Conservation (phyloP, 2,888 invertebrate species). For the Pollenia amentaria region DNA sequence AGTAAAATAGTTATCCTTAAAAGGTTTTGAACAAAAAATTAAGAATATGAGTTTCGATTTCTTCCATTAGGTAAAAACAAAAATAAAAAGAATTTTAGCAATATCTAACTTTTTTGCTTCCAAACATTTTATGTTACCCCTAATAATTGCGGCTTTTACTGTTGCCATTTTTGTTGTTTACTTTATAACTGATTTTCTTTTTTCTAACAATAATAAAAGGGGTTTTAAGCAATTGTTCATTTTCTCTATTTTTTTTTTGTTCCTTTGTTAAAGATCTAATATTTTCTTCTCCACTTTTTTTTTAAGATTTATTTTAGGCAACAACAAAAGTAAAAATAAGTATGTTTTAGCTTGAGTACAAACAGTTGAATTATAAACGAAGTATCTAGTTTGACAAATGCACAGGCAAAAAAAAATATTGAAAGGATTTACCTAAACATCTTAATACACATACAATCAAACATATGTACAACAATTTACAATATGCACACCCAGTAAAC, state of each 20-base stretch:
- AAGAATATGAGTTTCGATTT: no score
- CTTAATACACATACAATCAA: slow-evolving; percentile 34
- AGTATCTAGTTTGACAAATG: neutral
- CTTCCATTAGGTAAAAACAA: no score
- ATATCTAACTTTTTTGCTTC: neutral
- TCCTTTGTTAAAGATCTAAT: slow-evolving; percentile 29
- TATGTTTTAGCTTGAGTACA: neutral
- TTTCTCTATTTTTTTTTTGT: slow-evolving; percentile 19
- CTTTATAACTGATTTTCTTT: slow-evolving; percentile 36
- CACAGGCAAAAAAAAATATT: neutral
- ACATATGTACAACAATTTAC: neutral
- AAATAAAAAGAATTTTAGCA: no score
- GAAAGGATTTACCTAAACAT: neutral
- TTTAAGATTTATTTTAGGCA: slow-evolving; percentile 31
- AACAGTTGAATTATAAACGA: neutral
- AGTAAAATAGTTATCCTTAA: no score
- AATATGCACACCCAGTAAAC: slow-evolving; percentile 12
- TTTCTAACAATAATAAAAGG: slow-evolving; percentile 17
- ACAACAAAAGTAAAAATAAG: neutral
- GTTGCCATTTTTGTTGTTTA: slow-evolving; percentile 36
- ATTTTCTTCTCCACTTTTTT: slow-evolving; percentile 23
- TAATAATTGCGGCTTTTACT: neutral
- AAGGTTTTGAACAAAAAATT: no score
- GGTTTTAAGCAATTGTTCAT: slow-evolving; percentile 45
- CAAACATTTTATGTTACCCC: neutral